A percentile compares a stretch with the other conserved stretches of the same genome.
Evolutionary conservation across 2,888 invertebrate genomes (phyloP).

Genomic region (Nineta flava): DNA sequence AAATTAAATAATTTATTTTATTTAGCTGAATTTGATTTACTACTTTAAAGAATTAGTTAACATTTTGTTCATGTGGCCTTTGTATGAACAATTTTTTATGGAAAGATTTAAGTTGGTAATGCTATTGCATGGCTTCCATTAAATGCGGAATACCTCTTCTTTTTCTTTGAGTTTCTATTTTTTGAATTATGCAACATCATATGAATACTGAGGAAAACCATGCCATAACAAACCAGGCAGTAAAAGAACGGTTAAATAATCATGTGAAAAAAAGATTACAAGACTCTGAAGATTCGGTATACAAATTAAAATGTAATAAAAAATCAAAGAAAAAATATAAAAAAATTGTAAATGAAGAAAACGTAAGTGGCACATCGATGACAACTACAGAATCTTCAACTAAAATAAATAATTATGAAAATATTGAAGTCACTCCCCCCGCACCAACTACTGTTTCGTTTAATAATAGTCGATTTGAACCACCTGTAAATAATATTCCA

Average conservation of each 20-base stretch:
- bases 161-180: background rate
- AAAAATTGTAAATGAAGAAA: background rate
- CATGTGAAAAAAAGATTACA: conserved; percentile 6
- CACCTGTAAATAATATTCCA: conserved; percentile 1
- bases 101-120: no score
- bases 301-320: background rate
- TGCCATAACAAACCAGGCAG: background rate
- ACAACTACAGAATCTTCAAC: background rate
- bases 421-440: background rate
- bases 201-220: background rate
- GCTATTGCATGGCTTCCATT: no score
- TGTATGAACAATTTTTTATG: no score
- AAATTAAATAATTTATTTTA: no score
- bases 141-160: no score
- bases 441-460: background rate
- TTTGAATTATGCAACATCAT: background rate
- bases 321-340: conserved; percentile 4
- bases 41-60: no score
- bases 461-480: background rate
- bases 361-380: background rate
- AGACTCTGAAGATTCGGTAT: background rate
- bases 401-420: background rate
- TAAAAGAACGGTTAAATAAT: conserved; percentile 7
- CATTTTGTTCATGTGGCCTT: no score
- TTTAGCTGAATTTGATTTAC: no score